A percentile compares a stretch with the other conserved stretches of the same genome.
Conservation (phyloP, 2,888 invertebrate species). For the Scotopteryx bipunctaria region DNA sequence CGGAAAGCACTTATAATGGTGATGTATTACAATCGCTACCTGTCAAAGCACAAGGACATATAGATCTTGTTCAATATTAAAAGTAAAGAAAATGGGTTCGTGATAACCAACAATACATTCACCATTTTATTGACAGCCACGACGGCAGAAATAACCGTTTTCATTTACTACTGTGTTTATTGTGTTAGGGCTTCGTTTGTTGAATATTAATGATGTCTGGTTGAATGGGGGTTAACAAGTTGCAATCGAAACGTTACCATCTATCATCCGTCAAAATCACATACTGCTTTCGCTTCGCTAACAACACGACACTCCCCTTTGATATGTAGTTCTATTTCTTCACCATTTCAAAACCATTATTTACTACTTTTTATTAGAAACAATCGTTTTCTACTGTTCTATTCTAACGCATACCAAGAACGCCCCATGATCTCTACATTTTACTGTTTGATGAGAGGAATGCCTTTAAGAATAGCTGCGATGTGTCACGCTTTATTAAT, state of each 20-base stretch:
- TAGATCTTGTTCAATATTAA: slow-evolving; percentile 25
- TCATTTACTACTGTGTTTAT: slow-evolving; percentile 22
- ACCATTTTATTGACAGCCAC: slow-evolving; percentile 26
- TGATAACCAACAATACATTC: slow-evolving; percentile 30
- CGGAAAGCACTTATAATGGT: not conserved
- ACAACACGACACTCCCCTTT: too few relatives aligned
- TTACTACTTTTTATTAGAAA: not conserved
- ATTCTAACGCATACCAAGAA: not conserved
- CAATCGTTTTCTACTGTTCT: not conserved
- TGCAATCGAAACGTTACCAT: slow-evolving; percentile 6
- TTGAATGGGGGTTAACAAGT: slow-evolving; percentile 15
- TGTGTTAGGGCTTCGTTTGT: slow-evolving; percentile 15
- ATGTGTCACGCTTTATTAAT: slow-evolving; percentile 45
- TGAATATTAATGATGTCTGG: slow-evolving; percentile 13
- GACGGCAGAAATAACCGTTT: slow-evolving; percentile 21
- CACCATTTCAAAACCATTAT: not conserved
- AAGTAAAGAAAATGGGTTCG: slow-evolving; percentile 33
- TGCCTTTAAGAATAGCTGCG: slow-evolving; percentile 12
- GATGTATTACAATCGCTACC: slow-evolving; percentile 6
- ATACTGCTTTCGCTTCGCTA: not conserved
- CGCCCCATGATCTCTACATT: not conserved
- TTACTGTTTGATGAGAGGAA: slow-evolving; percentile 4
- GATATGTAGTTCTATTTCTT: not conserved
- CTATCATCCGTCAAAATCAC: not conserved
- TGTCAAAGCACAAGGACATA: slow-evolving; percentile 20